Evolutionary conservation across 2,113 vertebrate species (phyloP).

Genomic region (Coracopsis vasa): DNA sequence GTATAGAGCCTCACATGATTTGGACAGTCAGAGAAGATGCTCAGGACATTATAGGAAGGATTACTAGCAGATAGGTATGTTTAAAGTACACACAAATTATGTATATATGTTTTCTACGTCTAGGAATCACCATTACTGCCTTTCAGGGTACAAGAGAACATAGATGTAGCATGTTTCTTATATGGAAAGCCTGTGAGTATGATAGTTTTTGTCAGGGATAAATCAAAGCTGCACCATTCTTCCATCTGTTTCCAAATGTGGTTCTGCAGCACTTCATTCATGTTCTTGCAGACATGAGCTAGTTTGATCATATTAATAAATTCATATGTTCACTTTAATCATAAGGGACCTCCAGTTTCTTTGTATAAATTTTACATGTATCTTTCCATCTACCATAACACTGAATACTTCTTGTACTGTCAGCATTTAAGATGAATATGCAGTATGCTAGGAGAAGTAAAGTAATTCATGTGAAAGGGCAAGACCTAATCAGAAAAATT

Average conservation of each 20-base stretch:
- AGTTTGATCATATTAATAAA: neutral
- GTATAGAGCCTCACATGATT: neutral
- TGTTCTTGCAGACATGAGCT: neutral
- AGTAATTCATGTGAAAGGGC: neutral
- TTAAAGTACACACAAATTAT: neutral
- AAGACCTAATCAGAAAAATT: neutral
- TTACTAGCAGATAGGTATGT: neutral
- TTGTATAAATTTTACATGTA: fast-evolving
- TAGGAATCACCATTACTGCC: neutral
- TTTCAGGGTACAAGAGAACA: neutral
- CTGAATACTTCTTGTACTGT: neutral
- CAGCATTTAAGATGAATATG: neutral
- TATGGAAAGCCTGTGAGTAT: neutral
- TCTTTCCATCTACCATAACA: neutral
- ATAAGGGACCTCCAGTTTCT: neutral
- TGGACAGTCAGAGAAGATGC: neutral
- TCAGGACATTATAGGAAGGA: neutral
- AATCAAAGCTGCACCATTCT: neutral
- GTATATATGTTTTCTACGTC: neutral
- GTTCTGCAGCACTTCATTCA: neutral
- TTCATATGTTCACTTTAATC: neutral
- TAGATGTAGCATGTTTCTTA: neutral
- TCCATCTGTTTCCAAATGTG: neutral
- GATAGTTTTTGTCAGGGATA: neutral
- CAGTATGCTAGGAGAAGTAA: neutral